Conservation (phyloP, 2,888 invertebrate genomes). For the Ariolimax columbianus region DNA sequence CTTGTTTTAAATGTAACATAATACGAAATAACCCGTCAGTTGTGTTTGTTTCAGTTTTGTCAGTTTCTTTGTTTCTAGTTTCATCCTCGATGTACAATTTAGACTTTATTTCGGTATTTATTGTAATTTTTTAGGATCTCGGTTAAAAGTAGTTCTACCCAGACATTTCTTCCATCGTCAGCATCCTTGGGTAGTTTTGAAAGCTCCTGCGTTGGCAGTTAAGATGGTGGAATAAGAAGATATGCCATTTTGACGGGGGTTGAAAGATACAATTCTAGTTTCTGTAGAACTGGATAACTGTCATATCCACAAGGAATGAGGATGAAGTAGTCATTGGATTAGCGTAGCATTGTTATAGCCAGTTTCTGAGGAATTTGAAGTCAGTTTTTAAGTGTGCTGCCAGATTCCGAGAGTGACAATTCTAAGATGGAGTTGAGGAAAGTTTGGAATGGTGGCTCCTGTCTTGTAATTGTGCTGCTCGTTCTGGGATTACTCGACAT, state of each 20-base stretch:
- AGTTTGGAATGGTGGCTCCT: background rate
- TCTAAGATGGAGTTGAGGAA: background rate
- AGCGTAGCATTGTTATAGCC: background rate
- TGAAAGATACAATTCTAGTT: background rate
- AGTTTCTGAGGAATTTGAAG: background rate
- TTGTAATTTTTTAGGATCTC: background rate
- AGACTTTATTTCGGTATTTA: background rate
- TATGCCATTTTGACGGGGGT: background rate
- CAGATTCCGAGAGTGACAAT: background rate
- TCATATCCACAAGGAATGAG: background rate
- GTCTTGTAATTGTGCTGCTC: background rate
- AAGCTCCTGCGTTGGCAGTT: constrained; percentile 8
- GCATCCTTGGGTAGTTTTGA: constrained; percentile 30
- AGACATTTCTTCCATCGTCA: constrained; percentile 24
- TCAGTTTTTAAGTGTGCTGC: background rate
- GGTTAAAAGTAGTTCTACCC: constrained; percentile 28
- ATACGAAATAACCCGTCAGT: background rate
- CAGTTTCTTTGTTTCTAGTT: background rate
- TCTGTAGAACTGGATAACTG: background rate
- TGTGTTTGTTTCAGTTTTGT: background rate
- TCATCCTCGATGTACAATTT: background rate
- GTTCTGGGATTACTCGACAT: constrained; percentile 20
- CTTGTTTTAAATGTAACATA: background rate
- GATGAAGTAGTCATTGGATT: background rate
- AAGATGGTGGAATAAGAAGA: constrained; percentile 43